Conservation (phyloP, 2,888 invertebrate species). For the Tenthredo notha region DNA sequence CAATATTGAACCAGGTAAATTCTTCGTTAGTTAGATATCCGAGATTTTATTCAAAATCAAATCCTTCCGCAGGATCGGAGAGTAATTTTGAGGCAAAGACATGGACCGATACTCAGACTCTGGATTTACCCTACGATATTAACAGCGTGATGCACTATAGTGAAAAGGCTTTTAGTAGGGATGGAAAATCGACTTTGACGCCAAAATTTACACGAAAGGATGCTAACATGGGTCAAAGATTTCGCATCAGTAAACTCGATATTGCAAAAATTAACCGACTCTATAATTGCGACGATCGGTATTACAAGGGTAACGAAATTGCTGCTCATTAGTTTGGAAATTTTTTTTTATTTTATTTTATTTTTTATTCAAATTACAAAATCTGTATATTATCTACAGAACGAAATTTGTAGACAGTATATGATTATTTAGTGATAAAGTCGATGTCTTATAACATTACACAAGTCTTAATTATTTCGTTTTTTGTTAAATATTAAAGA, state of each 20-base stretch:
- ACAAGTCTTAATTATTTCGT: conserved; percentile 3
- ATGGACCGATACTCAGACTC: conserved; percentile 62
- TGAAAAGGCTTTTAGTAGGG: conserved; percentile 79
- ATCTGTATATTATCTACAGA: conserved; percentile 20
- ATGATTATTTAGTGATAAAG: conserved; percentile 16
- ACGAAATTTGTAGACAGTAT: conserved; percentile 6
- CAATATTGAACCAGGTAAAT: conserved; percentile 67
- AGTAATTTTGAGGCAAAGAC: conserved; percentile 65
- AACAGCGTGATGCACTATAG: conserved; percentile 77
- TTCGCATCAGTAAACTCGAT: conserved; percentile 67
- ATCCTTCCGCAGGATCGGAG: conserved; percentile 63
- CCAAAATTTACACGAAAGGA: conserved; percentile 71
- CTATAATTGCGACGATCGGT: conserved; percentile 65
- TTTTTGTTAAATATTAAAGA: background rate
- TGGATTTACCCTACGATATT: conserved; percentile 68
- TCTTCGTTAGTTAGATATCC: too few relatives aligned
- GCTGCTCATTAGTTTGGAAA: background rate
- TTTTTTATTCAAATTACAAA: conserved; percentile 36
- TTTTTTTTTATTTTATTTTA: too few relatives aligned
- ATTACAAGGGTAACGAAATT: conserved; percentile 43
- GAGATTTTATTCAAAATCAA: background rate
- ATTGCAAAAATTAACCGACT: conserved; percentile 71
- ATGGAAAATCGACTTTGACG: conserved; percentile 77
- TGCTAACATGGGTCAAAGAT: conserved; percentile 74
- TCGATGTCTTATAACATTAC: conserved; percentile 41